Evolutionary conservation across 2,888 invertebrate species (phyloP).

Genomic region (Sphaerophoria taeniata): DNA sequence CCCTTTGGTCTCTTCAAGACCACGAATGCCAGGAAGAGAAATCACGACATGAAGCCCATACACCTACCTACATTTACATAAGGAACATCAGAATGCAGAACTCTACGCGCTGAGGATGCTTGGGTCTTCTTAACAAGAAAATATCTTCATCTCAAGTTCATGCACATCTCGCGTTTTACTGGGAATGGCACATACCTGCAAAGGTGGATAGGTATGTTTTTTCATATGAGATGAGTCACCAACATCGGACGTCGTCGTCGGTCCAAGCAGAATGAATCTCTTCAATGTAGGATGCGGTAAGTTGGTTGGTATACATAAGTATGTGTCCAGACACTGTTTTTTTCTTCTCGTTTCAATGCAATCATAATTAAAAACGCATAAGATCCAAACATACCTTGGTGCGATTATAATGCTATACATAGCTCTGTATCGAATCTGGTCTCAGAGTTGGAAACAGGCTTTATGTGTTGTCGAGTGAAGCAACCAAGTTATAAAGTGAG

Average conservation of each 20-base stretch:
- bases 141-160: slow-evolving; percentile 49
- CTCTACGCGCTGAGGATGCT: slow-evolving; percentile 11
- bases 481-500: slow-evolving; percentile 28
- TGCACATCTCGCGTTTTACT: slow-evolving; percentile 25
- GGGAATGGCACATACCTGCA: not conserved
- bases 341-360: slow-evolving; percentile 42
- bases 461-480: not conserved
- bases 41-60: slow-evolving; percentile 45
- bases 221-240: slow-evolving; percentile 47
- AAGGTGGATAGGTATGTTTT: slow-evolving; percentile 5
- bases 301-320: slow-evolving; percentile 2
- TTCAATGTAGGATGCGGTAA: slow-evolving; percentile 31
- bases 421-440: slow-evolving; percentile 23
- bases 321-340: slow-evolving; percentile 42
- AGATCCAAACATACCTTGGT: slow-evolving; percentile 23
- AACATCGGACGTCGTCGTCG: not conserved
- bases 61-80: not conserved
- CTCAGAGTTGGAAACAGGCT: slow-evolving; percentile 5
- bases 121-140: slow-evolving; percentile 17
- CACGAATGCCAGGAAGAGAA: slow-evolving; percentile 29
- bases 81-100: slow-evolving; percentile 23
- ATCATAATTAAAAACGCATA: slow-evolving; percentile 64
- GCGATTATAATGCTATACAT: slow-evolving; percentile 9
- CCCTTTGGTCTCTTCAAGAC: slow-evolving; percentile 9
- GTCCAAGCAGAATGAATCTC: not conserved